phyloP scores from a whole-genome alignment of 2,888 invertebrate genomes.

The Tyria jacobaeae region DNA sequence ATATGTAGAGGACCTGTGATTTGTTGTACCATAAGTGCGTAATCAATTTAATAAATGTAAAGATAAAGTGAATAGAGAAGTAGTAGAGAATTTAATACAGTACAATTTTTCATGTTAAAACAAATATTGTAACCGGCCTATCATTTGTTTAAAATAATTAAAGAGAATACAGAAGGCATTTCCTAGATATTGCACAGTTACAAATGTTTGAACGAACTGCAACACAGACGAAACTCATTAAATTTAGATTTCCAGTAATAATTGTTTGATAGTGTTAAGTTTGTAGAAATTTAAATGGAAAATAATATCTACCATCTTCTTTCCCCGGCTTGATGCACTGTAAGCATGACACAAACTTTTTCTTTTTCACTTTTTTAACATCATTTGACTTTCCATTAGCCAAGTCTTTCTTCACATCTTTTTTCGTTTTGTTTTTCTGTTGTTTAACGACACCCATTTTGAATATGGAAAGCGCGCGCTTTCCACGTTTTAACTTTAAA shows the following conservation, averaged over 20 bases:
- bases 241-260: conserved; percentile 31
- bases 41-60: too few relatives aligned
- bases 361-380: conserved; percentile 82
- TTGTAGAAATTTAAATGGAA: conserved; percentile 16
- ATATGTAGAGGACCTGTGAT: too few relatives aligned
- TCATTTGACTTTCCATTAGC: conserved; percentile 74
- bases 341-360: conserved; percentile 83
- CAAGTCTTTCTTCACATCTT: conserved; percentile 61
- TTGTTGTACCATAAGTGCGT: background rate
- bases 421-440: conserved; percentile 72
- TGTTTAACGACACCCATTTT: conserved; percentile 83
- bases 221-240: conserved; percentile 15
- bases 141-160: background rate
- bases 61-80: too few relatives aligned
- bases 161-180: background rate
- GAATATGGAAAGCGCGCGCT: conserved; percentile 57
- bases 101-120: too few relatives aligned
- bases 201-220: conserved; percentile 22
- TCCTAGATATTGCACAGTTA: conserved; percentile 12
- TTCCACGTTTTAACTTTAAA: conserved; percentile 44
- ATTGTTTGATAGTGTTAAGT: conserved; percentile 25
- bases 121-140: too few relatives aligned
- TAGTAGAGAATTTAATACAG: too few relatives aligned
- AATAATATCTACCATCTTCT: conserved; percentile 69
- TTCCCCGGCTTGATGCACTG: conserved; percentile 83